Evolutionary conservation across 2,113 vertebrate species (phyloP), one percentile per base, ranked within the genome.

Genomic region (Heliornis fulica): DNA sequence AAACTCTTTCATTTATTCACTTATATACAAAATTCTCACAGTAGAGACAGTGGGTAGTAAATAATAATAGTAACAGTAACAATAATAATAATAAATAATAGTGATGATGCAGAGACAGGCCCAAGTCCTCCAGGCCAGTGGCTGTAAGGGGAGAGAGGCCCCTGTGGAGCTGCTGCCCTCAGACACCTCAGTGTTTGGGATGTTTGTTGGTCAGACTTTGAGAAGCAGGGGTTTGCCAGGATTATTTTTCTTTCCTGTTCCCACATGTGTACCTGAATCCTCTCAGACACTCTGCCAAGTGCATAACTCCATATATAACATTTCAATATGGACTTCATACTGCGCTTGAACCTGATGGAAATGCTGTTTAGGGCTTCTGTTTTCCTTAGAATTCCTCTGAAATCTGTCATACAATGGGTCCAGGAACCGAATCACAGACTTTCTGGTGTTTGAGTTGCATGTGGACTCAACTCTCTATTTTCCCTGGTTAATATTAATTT

Each of bases 201-300:
- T 13, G 7, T 75, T 64, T 54, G 15, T 38, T 54, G 46, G 34
- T 34, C 68, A 75, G 38, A 70, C 16, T 5, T 1, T n/a, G 68
- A 80, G 40, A 65, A 75, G 36, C 17, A 26, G 15, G 14, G 32
- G 10, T 15, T 84, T 59, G 48, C 29, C 54, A n/a, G 38, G 19
- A n/a, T 64, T 59, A 22, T 51, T 84, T 38, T 75, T 32, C 25
- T 54, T 72, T 13, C 15, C 16, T 19, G 26, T 65, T 31, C 17
- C 10, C 38, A 16, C 46, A 17, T 10, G 1, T 4, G 0, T 0
- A 1, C 34, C 23, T 1, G 1, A 56, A 51, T 22, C 40, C 51
- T 65, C 53, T 43, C 41, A 83, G 34, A 28, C 18, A 1, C 28
- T 68, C 60, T 57, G 36, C 36, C 40, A 71, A 25, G 22, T 31